Evolutionary conservation across 2,797 vertebrate species (phyloP).

Genomic region (Pantherophis vulpinus): DNA sequence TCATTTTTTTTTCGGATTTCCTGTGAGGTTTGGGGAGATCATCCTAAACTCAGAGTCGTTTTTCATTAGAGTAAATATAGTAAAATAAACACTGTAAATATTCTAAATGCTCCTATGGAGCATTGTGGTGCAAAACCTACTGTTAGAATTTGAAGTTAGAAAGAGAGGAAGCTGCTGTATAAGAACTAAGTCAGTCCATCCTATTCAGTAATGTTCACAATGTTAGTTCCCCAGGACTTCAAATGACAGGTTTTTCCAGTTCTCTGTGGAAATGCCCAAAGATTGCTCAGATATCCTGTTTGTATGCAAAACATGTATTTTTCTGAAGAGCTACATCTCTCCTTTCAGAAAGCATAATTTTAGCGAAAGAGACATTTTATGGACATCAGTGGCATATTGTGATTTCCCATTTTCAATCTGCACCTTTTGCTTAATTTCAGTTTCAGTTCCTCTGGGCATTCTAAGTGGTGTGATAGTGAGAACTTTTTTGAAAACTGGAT

Average conservation of each 20-base stretch:
- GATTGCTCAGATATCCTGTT: neutral
- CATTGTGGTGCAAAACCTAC: neutral
- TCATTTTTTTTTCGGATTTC: neutral
- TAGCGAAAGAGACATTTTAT: neutral
- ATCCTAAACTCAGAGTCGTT: neutral
- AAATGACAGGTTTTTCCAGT: neutral
- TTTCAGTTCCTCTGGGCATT: slow-evolving; percentile 61
- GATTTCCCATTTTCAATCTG: neutral
- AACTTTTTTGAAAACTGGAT: slow-evolving; percentile 28
- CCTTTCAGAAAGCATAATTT: neutral
- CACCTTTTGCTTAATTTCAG: slow-evolving; percentile 25
- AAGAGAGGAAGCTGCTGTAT: neutral
- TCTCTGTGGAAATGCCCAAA: neutral
- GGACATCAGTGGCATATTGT: neutral
- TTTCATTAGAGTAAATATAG: neutral
- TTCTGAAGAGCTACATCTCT: neutral
- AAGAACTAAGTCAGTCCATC: neutral
- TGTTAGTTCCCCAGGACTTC: neutral
- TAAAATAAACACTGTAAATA: neutral
- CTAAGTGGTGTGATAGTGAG: slow-evolving; percentile 17
- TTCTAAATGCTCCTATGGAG: neutral
- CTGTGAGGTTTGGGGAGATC: neutral
- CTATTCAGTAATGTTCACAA: neutral
- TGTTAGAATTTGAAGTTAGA: neutral
- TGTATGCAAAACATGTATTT: neutral